Conservation (phyloP, 2,888 invertebrate species). For the Heteromyza rotundicornis region DNA sequence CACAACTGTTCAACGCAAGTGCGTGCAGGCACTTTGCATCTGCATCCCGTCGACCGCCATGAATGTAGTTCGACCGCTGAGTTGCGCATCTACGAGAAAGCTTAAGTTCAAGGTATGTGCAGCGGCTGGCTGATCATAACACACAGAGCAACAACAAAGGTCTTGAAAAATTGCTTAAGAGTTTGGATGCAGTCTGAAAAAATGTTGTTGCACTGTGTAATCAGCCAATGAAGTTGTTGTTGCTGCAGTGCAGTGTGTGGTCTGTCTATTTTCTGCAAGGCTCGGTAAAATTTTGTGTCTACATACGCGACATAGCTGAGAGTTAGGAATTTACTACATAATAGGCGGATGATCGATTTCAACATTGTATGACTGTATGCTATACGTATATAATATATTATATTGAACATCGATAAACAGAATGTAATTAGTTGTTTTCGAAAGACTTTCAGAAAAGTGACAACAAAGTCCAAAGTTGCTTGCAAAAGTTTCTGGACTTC, state of each 20-base stretch:
- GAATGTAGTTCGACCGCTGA: background rate
- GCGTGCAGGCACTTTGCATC: constrained; percentile 3
- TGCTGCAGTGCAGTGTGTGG: background rate
- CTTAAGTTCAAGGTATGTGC: constrained; percentile 33
- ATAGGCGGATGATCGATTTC: background rate
- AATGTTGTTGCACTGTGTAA: too few species aligned
- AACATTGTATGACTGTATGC: background rate
- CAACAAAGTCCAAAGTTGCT: background rate
- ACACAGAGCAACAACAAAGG: background rate
- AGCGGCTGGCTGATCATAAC: background rate
- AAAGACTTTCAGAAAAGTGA: background rate
- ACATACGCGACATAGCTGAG: constrained; percentile 30
- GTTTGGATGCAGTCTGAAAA: too few species aligned
- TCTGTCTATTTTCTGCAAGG: too few species aligned
- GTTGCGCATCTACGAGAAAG: background rate
- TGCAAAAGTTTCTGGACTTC: too few species aligned
- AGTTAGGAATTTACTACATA: constrained; percentile 39
- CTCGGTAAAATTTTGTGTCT: constrained; percentile 20
- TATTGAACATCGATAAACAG: background rate
- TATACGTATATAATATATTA: too few species aligned
- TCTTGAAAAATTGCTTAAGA: too few species aligned
- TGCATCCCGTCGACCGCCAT: constrained; percentile 19
- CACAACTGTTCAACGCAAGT: constrained; percentile 9
- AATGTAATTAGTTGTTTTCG: background rate
- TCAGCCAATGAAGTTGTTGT: background rate